Conservation (phyloP, 2,797 vertebrate species). For the Pagetopsis macropterus region DNA sequence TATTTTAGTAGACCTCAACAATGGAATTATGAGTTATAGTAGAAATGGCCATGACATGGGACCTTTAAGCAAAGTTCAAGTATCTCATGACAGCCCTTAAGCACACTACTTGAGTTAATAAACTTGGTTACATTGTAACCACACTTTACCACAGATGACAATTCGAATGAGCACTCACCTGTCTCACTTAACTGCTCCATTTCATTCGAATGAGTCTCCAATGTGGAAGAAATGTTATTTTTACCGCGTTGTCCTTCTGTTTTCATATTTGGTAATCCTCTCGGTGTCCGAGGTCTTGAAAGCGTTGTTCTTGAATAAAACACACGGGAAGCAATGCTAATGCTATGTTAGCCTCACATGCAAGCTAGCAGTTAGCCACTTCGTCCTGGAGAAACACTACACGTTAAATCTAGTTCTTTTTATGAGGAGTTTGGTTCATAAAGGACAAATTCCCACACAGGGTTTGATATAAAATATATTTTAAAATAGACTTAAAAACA, state of each 20-base stretch:
- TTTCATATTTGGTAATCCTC: background rate
- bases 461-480: background rate
- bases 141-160: background rate
- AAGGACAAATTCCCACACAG: background rate
- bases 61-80: too few relatives aligned
- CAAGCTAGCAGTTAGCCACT: background rate
- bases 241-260: background rate
- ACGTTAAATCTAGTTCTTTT: background rate
- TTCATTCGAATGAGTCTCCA: too few relatives aligned
- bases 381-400: background rate
- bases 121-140: too few relatives aligned
- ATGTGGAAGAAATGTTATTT: too few relatives aligned
- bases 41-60: too few relatives aligned
- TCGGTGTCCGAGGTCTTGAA: background rate
- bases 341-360: background rate
- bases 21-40: too few relatives aligned
- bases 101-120: too few relatives aligned
- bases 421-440: background rate
- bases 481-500: background rate
- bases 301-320: background rate
- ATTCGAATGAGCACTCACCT: too few relatives aligned
- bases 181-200: background rate
- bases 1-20: too few relatives aligned
- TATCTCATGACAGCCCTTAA: too few relatives aligned
- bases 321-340: background rate